A percentile compares a stretch with the other conserved stretches of the same genome.
Evolutionary conservation across 2,113 vertebrate genomes (phyloP).

Genomic region (Eclectus roratus): DNA sequence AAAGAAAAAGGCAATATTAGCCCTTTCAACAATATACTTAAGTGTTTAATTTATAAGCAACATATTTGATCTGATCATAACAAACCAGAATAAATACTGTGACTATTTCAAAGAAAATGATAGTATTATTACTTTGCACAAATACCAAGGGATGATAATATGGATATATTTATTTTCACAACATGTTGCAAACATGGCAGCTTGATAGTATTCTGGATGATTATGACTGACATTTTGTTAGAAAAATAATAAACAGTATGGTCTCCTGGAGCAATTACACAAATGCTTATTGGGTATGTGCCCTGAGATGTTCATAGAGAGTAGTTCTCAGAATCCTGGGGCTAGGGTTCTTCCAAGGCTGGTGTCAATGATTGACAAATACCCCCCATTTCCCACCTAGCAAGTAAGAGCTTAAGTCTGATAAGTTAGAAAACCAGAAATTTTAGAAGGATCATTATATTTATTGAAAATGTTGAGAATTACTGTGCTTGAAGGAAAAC

Average conservation of each 20-base stretch:
- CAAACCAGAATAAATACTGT: not conserved
- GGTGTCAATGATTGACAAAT: not conserved
- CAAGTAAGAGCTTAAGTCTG: not conserved
- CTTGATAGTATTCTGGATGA: not conserved
- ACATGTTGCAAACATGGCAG: not conserved
- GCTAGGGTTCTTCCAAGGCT: not conserved
- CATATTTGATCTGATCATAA: not conserved
- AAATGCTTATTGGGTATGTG: not conserved
- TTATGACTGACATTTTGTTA: slow-evolving; percentile 4
- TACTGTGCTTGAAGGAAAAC: not conserved
- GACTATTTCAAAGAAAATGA: not conserved
- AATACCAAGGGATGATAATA: not conserved
- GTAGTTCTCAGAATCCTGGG: not conserved
- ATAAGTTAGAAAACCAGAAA: not conserved
- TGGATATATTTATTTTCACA: not conserved
- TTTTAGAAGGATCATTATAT: not conserved
- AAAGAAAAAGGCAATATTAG: not conserved
- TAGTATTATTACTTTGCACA: not conserved
- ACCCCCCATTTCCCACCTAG: not conserved
- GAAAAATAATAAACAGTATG: not conserved
- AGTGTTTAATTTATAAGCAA: slow-evolving; percentile 2
- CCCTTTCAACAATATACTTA: not conserved
- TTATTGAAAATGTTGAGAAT: not conserved
- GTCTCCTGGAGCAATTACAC: not conserved
- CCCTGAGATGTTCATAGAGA: not conserved